A percentile compares a stretch with the other conserved stretches of the same genome.
Conservation (phyloP, 2,113 vertebrate genomes). For the Urocitellus parryii region DNA sequence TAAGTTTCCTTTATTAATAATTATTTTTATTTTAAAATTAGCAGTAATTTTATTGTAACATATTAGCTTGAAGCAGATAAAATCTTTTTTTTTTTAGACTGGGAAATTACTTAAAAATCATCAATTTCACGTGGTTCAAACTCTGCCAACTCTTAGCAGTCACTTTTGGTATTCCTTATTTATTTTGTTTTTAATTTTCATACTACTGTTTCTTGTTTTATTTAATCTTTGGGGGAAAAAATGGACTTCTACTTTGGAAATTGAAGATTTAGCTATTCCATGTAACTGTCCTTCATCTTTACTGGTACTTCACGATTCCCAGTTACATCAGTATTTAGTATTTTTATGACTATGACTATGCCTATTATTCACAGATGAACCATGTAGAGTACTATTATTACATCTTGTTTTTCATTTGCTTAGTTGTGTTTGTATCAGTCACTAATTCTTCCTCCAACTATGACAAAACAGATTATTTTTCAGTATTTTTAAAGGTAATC, state of each 20-base stretch:
- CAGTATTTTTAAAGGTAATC: slow-evolving; percentile 9
- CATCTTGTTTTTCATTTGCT: slow-evolving; percentile 34
- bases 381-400: not conserved
- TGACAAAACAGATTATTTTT: slow-evolving; percentile 44
- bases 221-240: slow-evolving; percentile 21
- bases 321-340: slow-evolving; percentile 29
- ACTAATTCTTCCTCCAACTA: slow-evolving; percentile 31
- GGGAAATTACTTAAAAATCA: slow-evolving; percentile 10
- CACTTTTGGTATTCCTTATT: slow-evolving; percentile 5
- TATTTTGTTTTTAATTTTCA: slow-evolving; percentile 56
- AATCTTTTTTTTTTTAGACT: slow-evolving; percentile 40
- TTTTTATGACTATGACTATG: slow-evolving; percentile 9
- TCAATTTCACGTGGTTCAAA: not conserved
- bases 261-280: not conserved
- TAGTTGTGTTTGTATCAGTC: slow-evolving; percentile 37
- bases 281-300: not conserved
- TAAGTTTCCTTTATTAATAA: slow-evolving; percentile 22
- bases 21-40: slow-evolving; percentile 48
- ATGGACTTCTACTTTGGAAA: not conserved
- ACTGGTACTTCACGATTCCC: not conserved
- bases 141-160: slow-evolving; percentile 10
- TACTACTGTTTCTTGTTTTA: slow-evolving; percentile 31
- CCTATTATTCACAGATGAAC: not conserved
- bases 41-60: slow-evolving; percentile 10
- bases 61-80: slow-evolving; percentile 37